Evolutionary conservation across 1,140 invertebrate species (phyloP).

Genomic region (Sycophaga agraensis): DNA sequence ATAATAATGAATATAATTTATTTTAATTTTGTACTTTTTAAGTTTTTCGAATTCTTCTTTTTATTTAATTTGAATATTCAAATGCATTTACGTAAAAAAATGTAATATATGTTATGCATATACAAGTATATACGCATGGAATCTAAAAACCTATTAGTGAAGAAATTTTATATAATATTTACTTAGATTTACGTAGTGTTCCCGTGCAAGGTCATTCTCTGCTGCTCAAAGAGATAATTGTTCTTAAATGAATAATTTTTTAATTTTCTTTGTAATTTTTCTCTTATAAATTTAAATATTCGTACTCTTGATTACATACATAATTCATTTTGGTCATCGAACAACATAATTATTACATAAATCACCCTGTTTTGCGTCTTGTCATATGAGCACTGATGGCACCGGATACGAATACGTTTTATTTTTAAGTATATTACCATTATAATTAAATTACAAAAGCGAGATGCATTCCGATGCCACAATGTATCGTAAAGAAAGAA

Average conservation of each 20-base stretch:
- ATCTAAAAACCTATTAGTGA: too few relatives aligned
- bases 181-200: too few relatives aligned
- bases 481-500: constrained; percentile 1
- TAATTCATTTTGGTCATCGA: constrained; percentile 3
- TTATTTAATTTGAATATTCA: too few relatives aligned
- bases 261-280: constrained; percentile 15
- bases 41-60: too few relatives aligned
- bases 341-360: constrained; percentile 27
- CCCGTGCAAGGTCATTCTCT: too few relatives aligned
- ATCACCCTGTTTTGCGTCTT: constrained; percentile 29
- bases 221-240: too few relatives aligned
- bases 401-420: background rate
- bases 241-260: constrained; percentile 22
- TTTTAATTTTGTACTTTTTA: too few relatives aligned
- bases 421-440: constrained; percentile 6
- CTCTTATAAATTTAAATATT: constrained; percentile 19
- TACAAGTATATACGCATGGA: too few relatives aligned
- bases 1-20: too few relatives aligned
- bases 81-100: too few relatives aligned
- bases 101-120: too few relatives aligned
- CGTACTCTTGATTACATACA: constrained; percentile 2
- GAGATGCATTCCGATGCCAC: background rate
- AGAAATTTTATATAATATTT: too few relatives aligned
- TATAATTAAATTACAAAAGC: constrained; percentile 15
- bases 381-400: background rate